These are phyloP conservation scores for Rhadina sibilatrix DNA, from an alignment of 2,113 vertebrate genomes.

Conservation along the genomic window DNA sequence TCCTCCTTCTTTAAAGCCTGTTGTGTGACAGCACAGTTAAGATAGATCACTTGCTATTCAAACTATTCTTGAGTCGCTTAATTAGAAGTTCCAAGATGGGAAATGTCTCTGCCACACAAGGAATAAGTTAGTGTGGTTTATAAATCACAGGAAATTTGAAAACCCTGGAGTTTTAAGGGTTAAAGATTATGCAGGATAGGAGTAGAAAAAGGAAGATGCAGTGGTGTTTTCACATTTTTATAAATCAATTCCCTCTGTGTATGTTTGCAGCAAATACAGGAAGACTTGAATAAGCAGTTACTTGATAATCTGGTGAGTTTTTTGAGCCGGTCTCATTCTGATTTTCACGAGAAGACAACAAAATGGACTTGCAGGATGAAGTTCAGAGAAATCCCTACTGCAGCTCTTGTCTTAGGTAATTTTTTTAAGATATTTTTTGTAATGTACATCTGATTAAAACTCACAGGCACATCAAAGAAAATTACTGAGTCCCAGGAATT, in stretches of 20 bases:
- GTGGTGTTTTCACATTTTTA: not conserved
- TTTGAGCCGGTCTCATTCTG: slow-evolving; percentile 77
- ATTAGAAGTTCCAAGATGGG: not conserved
- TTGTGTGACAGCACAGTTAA: not conserved
- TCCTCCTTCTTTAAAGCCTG: not conserved
- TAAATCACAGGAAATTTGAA: not conserved
- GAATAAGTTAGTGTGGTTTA: not conserved
- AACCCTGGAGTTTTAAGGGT: not conserved
- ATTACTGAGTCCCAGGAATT: not conserved
- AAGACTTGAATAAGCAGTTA: slow-evolving; percentile 88
- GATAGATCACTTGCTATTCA: not conserved
- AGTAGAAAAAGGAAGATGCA: not conserved
- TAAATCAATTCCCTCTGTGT: not conserved
- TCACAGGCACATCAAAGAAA: not conserved
- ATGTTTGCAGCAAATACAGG: slow-evolving; percentile 81
- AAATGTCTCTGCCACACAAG: not conserved
- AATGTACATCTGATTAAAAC: not conserved
- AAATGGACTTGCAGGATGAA: slow-evolving; percentile 84
- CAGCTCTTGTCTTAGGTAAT: slow-evolving; percentile 88
- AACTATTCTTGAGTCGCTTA: not conserved
- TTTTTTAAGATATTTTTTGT: not conserved
- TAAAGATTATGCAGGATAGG: not conserved
- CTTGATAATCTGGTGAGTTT: slow-evolving; percentile 86
- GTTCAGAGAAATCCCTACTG: slow-evolving; percentile 90
- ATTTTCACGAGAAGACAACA: slow-evolving; percentile 68